A percentile compares a stretch with the other conserved stretches of the same genome.
Evolutionary conservation across 2,797 vertebrate genomes (phyloP).

Genomic region (Lindbergichthys nudifrons): DNA sequence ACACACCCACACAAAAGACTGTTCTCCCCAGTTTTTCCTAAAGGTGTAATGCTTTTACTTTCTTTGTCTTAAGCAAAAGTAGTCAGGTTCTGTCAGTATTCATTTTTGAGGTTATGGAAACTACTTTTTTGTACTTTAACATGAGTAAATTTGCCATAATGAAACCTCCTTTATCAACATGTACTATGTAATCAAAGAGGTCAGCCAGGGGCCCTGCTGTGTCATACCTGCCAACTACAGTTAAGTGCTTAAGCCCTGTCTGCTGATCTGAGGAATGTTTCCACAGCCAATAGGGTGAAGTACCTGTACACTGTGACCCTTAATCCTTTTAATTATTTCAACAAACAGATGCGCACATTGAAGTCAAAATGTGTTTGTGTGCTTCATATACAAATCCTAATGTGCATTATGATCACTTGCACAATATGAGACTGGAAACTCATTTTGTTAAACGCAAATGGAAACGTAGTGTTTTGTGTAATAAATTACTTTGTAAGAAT

Average conservation of each 20-base stretch:
- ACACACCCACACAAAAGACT: constrained; percentile 81
- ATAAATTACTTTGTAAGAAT: constrained; percentile 87
- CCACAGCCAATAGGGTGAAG: constrained; percentile 74
- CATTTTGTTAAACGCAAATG: constrained; percentile 81
- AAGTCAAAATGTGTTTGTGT: constrained; percentile 66
- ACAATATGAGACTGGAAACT: constrained; percentile 82
- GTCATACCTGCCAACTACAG: constrained; percentile 75
- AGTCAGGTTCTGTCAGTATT: constrained; percentile 92
- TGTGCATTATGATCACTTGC: constrained; percentile 70
- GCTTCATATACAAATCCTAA: constrained; percentile 77
- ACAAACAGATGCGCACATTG: constrained; percentile 72
- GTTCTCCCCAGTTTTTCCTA: constrained; percentile 82
- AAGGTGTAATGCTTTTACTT: constrained; percentile 83
- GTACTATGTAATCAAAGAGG: constrained; percentile 69
- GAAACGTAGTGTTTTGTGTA: constrained; percentile 87
- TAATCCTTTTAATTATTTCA: constrained; percentile 68
- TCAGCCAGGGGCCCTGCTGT: constrained; percentile 68
- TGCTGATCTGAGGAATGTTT: constrained; percentile 78
- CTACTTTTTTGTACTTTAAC: constrained; percentile 81
- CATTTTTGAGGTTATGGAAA: constrained; percentile 86
- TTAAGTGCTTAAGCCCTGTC: constrained; percentile 78
- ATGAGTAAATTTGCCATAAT: constrained; percentile 81
- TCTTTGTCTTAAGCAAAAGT: constrained; percentile 81
- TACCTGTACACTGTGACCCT: constrained; percentile 80
- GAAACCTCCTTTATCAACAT: constrained; percentile 71